phyloP scores from a whole-genome alignment of 2,888 invertebrate genomes.

The Limnephilus marmoratus region DNA sequence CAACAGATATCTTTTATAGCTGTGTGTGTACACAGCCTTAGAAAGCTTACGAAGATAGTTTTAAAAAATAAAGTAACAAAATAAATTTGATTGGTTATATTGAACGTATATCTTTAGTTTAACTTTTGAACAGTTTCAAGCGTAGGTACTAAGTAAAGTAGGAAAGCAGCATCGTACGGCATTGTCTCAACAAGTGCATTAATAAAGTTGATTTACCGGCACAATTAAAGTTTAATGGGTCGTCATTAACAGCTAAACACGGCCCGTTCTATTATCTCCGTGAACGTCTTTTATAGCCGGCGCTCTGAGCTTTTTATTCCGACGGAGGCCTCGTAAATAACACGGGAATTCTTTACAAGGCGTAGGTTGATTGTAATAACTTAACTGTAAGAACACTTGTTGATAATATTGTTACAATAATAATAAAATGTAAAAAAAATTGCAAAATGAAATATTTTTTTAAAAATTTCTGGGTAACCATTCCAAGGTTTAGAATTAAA shows the following conservation, averaged over 20 bases:
- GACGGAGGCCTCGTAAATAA: slow-evolving; percentile 20
- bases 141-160: not conserved
- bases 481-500: too few species aligned
- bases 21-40: too few species aligned
- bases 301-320: slow-evolving; percentile 26
- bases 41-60: too few species aligned
- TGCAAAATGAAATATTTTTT: too few species aligned
- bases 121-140: not conserved
- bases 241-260: slow-evolving; percentile 25
- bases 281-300: slow-evolving; percentile 14
- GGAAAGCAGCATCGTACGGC: not conserved
- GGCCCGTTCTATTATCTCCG: slow-evolving; percentile 7
- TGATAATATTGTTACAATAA: too few species aligned
- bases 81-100: too few species aligned
- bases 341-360: not conserved
- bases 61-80: too few species aligned
- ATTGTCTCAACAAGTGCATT: slow-evolving; percentile 18
- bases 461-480: too few species aligned
- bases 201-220: slow-evolving; percentile 5
- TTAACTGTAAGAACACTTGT: not conserved
- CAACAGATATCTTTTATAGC: too few species aligned
- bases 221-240: slow-evolving; percentile 16
- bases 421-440: too few species aligned
- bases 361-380: not conserved
- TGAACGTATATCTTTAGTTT: not conserved